Conservation (phyloP, 2,797 vertebrate genomes). For the Petrocephalus schoutedeni region DNA sequence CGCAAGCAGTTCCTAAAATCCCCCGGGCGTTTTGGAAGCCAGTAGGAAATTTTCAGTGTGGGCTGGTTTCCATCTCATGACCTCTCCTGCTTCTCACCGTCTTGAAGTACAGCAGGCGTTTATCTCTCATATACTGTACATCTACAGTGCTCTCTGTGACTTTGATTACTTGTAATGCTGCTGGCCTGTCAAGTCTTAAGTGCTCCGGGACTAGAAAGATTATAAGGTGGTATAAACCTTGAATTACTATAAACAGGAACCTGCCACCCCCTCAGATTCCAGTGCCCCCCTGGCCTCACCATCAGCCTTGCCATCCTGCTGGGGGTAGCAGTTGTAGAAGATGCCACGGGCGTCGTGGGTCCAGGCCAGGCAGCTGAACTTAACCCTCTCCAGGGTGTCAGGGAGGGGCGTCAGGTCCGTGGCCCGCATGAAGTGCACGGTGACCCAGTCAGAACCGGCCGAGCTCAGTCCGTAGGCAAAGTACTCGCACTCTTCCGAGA, state of each 20-base stretch:
- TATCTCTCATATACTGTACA: neutral
- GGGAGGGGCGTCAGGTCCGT: slow-evolving; percentile 53
- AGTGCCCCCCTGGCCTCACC: slow-evolving; percentile 42
- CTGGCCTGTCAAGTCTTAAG: neutral
- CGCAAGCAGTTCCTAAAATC: neutral
- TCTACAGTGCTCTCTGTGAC: neutral
- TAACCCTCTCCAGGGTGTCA: slow-evolving; percentile 63
- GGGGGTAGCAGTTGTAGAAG: slow-evolving; percentile 68
- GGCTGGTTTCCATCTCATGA: neutral
- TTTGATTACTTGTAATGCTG: neutral
- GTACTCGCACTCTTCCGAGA: slow-evolving; percentile 66
- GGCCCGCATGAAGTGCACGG: slow-evolving; percentile 55
- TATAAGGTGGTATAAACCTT: neutral
- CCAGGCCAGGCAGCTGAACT: slow-evolving; percentile 71
- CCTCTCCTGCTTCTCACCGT: neutral
- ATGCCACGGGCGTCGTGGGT: slow-evolving; percentile 65
- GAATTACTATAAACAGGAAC: neutral
- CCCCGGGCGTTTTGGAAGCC: neutral
- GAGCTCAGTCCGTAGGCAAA: slow-evolving; percentile 68
- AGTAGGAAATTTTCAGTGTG: neutral
- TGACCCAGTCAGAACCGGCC: slow-evolving; percentile 69
- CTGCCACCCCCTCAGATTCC: neutral
- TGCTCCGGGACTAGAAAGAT: neutral
- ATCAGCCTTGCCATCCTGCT: slow-evolving; percentile 58
- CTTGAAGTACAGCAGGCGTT: neutral